Evolutionary conservation across 2,888 invertebrate species (phyloP).

Genomic region (Athalia rosae): DNA sequence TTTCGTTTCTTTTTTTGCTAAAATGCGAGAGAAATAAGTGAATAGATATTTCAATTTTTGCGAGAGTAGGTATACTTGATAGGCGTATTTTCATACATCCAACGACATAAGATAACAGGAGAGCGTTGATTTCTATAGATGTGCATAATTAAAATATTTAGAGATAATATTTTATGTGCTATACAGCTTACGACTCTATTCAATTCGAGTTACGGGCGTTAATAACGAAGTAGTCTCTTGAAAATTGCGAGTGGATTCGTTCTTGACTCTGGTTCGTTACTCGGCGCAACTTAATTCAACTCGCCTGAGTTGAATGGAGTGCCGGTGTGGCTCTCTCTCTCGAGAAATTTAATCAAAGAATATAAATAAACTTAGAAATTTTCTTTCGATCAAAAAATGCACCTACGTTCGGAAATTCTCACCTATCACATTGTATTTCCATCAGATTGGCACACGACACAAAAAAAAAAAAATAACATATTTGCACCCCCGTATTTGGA

Average conservation of each 20-base stretch:
- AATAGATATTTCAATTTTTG: too few relatives aligned
- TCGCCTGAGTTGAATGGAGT: conserved; percentile 23
- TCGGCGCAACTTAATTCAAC: background rate
- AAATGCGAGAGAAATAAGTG: too few relatives aligned
- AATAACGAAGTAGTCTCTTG: conserved; percentile 20
- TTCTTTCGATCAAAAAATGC: conserved; percentile 30
- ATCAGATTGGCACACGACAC: background rate
- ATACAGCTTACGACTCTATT: too few relatives aligned
- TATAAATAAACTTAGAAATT: conserved; percentile 1
- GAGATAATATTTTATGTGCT: too few relatives aligned
- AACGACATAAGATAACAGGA: too few relatives aligned
- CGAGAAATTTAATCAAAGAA: conserved; percentile 25
- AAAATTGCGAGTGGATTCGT: conserved; percentile 24
- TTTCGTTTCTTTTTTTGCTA: too few relatives aligned
- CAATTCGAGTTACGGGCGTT: conserved; percentile 18
- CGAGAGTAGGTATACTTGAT: too few relatives aligned
- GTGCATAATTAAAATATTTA: too few relatives aligned
- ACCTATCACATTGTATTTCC: background rate
- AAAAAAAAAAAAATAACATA: background rate
- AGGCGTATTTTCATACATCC: too few relatives aligned
- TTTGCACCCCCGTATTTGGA: background rate
- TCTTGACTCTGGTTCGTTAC: conserved; percentile 6
- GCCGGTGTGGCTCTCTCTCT: conserved; percentile 1
- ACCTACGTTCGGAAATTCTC: too few relatives aligned
- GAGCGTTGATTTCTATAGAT: too few relatives aligned